Conservation (phyloP, 1,140 invertebrate genomes). For the Diprion similis region DNA sequence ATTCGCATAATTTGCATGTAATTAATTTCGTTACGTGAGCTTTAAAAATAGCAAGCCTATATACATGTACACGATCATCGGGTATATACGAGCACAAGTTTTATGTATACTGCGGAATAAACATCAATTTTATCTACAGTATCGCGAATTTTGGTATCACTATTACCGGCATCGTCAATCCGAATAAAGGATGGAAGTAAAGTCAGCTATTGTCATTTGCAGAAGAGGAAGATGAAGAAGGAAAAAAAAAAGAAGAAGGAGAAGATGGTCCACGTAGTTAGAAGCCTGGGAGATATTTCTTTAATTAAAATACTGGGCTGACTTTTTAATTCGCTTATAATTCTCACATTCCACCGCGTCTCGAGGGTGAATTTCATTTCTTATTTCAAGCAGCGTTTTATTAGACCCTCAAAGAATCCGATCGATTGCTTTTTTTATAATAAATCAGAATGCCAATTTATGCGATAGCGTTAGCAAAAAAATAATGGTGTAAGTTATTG, state of each 20-base stretch:
- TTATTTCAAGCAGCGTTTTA: not conserved
- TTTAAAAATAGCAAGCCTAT: not conserved
- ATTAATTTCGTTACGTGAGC: conserved; percentile 49
- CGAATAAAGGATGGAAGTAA: not conserved
- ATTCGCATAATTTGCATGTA: conserved; percentile 52
- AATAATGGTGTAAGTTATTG: too few species aligned
- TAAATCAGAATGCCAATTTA: too few species aligned
- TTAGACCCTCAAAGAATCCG: not conserved
- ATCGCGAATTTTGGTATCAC: not conserved
- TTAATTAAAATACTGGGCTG: not conserved
- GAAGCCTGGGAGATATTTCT: not conserved
- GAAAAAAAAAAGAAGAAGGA: not conserved
- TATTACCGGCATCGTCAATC: too few species aligned
- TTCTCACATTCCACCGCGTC: conserved; percentile 1
- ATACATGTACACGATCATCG: not conserved
- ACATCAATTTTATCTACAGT: not conserved
- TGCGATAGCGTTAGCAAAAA: too few species aligned
- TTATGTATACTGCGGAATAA: not conserved
- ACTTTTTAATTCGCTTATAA: conserved; percentile 1
- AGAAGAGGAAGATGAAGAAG: not conserved
- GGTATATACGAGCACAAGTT: not conserved
- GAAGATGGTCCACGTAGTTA: not conserved
- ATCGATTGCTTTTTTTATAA: not conserved
- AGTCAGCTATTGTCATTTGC: not conserved
- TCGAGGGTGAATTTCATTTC: not conserved